phyloP scores from a whole-genome alignment of 2,888 invertebrate genomes.

The Cremastobaeus sp. region DNA sequence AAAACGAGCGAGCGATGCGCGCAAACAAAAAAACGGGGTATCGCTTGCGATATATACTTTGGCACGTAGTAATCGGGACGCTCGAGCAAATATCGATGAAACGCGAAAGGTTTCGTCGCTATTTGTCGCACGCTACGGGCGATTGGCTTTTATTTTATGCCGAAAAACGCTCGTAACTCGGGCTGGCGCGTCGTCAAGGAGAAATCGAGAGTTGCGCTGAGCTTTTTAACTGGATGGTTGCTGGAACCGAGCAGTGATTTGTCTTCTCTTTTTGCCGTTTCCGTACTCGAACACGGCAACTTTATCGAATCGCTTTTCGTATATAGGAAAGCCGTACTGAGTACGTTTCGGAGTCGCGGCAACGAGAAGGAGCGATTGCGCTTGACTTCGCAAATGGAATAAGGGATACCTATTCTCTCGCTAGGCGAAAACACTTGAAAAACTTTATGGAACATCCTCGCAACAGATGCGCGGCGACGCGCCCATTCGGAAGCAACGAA shows the following conservation, averaged over 20 bases:
- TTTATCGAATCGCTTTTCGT: constrained; percentile 60
- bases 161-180: constrained; percentile 58
- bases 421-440: constrained; percentile 51
- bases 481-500: constrained; percentile 46
- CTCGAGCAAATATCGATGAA: constrained; percentile 49
- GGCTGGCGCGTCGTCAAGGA: constrained; percentile 50
- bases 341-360: constrained; percentile 6
- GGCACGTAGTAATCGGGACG: constrained; percentile 48
- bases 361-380: constrained; percentile 36
- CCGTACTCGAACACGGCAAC: constrained; percentile 44
- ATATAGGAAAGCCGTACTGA: constrained; percentile 31
- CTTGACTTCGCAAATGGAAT: constrained; percentile 61
- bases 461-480: constrained; percentile 66
- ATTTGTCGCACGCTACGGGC: constrained; percentile 56
- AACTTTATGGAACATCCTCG: constrained; percentile 67
- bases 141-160: constrained; percentile 59
- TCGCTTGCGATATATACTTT: constrained; percentile 49
- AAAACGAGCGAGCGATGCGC: constrained; percentile 27
- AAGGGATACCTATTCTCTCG: constrained; percentile 44
- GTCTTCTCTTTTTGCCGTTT: constrained; percentile 56
- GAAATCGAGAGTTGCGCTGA: constrained; percentile 58
- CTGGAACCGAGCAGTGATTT: constrained; percentile 52
- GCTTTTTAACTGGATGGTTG: constrained; percentile 53
- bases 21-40: constrained; percentile 11
- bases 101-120: constrained; percentile 53